These are phyloP conservation scores for Psococerastis gibbosa DNA, from an alignment of 2,888 invertebrate species.

Conservation along the genomic window DNA sequence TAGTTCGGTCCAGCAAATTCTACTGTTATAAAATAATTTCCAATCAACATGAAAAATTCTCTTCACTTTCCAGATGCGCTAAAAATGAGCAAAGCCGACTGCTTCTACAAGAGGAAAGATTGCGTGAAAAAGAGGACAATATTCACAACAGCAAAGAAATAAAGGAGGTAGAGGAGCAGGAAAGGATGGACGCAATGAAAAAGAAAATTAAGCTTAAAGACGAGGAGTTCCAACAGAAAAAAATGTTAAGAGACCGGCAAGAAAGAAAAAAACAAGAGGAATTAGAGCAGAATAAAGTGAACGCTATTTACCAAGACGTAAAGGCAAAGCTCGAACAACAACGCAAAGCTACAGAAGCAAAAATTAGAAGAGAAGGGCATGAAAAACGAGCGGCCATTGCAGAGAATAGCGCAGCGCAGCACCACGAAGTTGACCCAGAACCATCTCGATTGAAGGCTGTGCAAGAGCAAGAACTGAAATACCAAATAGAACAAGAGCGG, in stretches of 20 bases:
- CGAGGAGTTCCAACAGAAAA: neutral
- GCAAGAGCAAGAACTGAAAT: neutral
- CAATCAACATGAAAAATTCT: too few relatives aligned
- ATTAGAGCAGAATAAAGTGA: neutral
- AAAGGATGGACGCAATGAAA: neutral
- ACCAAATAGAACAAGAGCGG: neutral
- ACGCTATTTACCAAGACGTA: neutral
- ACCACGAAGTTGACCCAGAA: neutral
- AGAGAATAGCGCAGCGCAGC: neutral
- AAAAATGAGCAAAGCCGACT: neutral
- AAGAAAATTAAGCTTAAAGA: neutral
- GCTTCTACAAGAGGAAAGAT: neutral
- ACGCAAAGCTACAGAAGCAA: neutral
- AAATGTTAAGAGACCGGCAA: neutral
- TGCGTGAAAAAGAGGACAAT: neutral
- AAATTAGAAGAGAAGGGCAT: neutral
- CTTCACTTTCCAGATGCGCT: neutral
- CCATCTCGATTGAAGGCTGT: neutral
- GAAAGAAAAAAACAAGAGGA: neutral
- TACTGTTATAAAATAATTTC: too few relatives aligned
- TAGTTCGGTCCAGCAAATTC: too few relatives aligned
- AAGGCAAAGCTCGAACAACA: neutral
- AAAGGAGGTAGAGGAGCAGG: neutral
- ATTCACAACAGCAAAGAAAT: neutral
- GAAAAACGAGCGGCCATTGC: neutral